These are phyloP conservation scores for Falco naumanni DNA, from an alignment of 2,797 vertebrate species.

Conservation along the genomic window DNA sequence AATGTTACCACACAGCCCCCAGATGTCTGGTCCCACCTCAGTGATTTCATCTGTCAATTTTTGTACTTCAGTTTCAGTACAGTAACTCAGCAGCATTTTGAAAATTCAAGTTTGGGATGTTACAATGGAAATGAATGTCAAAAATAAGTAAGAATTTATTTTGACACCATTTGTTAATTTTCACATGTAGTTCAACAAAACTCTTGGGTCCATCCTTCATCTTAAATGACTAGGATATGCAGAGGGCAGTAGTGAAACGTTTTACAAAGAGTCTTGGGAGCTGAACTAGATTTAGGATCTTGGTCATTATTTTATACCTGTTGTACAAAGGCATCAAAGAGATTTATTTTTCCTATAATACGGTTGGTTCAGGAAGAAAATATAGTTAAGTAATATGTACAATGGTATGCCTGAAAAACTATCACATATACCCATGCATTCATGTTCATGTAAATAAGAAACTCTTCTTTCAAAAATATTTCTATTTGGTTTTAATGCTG, in stretches of 20 bases:
- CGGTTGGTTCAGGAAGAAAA: neutral
- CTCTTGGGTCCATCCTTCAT: neutral
- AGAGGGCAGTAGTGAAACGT: neutral
- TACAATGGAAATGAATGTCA: neutral
- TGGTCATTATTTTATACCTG: neutral
- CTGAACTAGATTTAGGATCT: neutral
- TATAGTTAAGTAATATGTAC: neutral
- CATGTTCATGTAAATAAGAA: neutral
- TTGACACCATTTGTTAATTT: neutral
- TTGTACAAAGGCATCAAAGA: neutral
- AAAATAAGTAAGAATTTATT: neutral
- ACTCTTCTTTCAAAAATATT: neutral
- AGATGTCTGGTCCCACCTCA: neutral
- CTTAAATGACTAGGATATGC: neutral
- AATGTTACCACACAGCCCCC: neutral
- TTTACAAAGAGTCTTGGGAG: neutral
- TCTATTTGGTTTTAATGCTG: neutral
- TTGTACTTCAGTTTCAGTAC: neutral
- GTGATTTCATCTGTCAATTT: neutral
- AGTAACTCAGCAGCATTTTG: neutral
- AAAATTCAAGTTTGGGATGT: neutral
- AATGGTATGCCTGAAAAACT: neutral
- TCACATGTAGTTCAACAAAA: neutral
- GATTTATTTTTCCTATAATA: neutral
- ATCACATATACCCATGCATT: rapidly evolving